These are phyloP conservation scores for Vanessa atalanta DNA, from an alignment of 1,140 invertebrate genomes.

Conservation along the genomic window DNA sequence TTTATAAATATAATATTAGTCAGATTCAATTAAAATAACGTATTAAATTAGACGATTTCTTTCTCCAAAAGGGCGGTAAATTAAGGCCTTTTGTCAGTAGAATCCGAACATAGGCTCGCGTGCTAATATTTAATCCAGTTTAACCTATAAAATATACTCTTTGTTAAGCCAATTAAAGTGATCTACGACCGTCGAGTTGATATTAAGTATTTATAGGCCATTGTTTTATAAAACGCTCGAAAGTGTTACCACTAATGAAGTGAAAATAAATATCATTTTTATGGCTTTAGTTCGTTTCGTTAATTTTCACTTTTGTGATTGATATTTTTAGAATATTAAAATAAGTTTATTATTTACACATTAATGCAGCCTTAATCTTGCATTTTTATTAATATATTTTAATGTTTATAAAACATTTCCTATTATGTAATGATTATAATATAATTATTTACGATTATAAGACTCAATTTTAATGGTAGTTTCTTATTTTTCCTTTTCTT, in stretches of 20 bases:
- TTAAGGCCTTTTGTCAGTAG: slow-evolving; percentile 4
- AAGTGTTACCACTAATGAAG: slow-evolving; percentile 69
- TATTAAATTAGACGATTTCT: too few relatives aligned
- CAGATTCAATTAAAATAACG: too few relatives aligned
- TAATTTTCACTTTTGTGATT: background rate
- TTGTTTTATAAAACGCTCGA: slow-evolving; percentile 63
- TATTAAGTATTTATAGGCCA: slow-evolving; percentile 66
- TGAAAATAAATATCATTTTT: slow-evolving; percentile 45
- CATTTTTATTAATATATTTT: background rate
- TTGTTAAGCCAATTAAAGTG: slow-evolving; percentile 67
- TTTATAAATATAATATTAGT: too few relatives aligned
- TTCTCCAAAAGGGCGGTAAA: background rate
- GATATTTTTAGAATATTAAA: background rate
- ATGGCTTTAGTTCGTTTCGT: background rate
- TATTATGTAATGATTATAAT: too few relatives aligned
- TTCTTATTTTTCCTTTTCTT: too few relatives aligned
- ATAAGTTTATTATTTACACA: too few relatives aligned
- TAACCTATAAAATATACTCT: slow-evolving; percentile 53
- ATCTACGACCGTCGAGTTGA: slow-evolving; percentile 59
- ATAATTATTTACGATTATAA: too few relatives aligned
- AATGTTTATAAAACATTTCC: too few relatives aligned
- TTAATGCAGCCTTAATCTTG: too few relatives aligned
- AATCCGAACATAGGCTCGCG: slow-evolving; percentile 41
- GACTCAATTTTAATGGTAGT: too few relatives aligned
- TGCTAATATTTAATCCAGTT: slow-evolving; percentile 57